A percentile compares a stretch with the other conserved stretches of the same genome.
phyloP scores from a whole-genome alignment of 1,140 invertebrate species.

The Trachelipus rathkii region DNA sequence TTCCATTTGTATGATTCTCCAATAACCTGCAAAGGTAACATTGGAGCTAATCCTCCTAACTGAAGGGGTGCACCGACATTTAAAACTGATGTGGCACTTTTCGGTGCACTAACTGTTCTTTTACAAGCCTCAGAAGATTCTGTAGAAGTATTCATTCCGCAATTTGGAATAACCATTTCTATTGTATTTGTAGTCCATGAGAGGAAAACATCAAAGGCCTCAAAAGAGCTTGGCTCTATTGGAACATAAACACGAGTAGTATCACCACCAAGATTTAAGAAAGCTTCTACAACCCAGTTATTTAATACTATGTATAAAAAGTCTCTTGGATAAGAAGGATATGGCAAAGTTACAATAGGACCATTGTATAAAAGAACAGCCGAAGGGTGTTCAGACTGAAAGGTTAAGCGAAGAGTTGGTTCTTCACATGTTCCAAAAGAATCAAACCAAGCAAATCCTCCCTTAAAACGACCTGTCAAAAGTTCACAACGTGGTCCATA shows the following conservation, averaged over 20 bases:
- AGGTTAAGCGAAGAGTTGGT: conserved; percentile 89
- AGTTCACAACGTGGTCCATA: conserved; percentile 91
- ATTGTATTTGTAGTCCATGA: conserved; percentile 33
- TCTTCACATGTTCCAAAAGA: conserved; percentile 91
- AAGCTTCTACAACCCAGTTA: conserved; percentile 89
- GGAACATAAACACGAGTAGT: conserved; percentile 82
- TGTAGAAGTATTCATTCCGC: conserved; percentile 29
- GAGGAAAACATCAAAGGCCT: conserved; percentile 29
- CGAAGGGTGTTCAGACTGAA: conserved; percentile 82
- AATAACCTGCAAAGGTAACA: conserved; percentile 66
- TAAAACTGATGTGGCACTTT: conserved; percentile 52
- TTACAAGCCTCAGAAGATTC: conserved; percentile 25
- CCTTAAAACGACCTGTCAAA: conserved; percentile 84
- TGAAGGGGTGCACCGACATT: conserved; percentile 93
- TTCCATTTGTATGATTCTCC: conserved; percentile 70
- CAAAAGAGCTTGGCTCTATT: conserved; percentile 57
- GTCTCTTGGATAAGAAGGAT: conserved; percentile 78
- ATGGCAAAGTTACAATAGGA: conserved; percentile 87
- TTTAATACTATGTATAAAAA: conserved; percentile 82
- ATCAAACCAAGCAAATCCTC: conserved; percentile 93
- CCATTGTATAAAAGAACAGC: conserved; percentile 95
- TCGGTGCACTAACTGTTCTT: conserved; percentile 19
- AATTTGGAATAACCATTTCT: conserved; percentile 29
- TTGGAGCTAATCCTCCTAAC: conserved; percentile 81
- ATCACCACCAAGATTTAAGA: conserved; percentile 93